Percentiles rank a stretch among this genome's conserved stretches.
phyloP scores from a whole-genome alignment of 2,113 vertebrate species.

The Tetrao urogallus region DNA sequence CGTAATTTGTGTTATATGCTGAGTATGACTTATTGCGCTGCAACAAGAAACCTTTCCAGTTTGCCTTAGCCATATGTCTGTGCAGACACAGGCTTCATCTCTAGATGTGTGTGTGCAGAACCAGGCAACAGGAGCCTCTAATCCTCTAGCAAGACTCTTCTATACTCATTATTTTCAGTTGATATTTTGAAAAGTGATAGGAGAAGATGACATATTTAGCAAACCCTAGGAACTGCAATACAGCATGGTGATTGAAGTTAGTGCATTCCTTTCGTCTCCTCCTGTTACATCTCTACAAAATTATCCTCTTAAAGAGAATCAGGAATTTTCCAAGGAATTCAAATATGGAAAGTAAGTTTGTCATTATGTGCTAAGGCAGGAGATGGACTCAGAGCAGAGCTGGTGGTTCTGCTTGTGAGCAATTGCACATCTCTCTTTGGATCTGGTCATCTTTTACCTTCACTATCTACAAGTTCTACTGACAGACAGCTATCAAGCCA shows the following conservation, averaged over 20 bases:
- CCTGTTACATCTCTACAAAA: background rate
- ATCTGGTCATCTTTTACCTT: background rate
- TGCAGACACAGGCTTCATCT: background rate
- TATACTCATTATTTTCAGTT: background rate
- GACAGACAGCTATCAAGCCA: background rate
- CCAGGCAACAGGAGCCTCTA: background rate
- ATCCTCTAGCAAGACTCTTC: background rate
- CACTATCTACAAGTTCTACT: background rate
- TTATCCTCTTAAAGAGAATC: background rate
- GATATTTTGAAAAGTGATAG: slow-evolving; percentile 32
- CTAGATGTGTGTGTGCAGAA: background rate
- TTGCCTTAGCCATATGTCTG: background rate
- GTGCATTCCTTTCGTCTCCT: slow-evolving; percentile 9
- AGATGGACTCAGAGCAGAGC: background rate
- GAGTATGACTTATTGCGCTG: slow-evolving; percentile 2
- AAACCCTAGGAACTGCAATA: background rate
- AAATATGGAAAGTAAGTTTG: background rate
- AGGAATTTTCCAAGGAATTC: slow-evolving; percentile 10
- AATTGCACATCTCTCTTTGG: background rate
- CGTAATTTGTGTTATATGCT: background rate
- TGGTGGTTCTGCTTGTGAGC: background rate
- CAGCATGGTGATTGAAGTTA: background rate
- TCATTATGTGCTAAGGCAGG: background rate
- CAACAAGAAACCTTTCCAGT: slow-evolving; percentile 1
- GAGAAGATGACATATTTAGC: background rate